These are phyloP conservation scores for Amblyjoppa proteus DNA, from an alignment of 2,888 invertebrate genomes.

Conservation along the genomic window DNA sequence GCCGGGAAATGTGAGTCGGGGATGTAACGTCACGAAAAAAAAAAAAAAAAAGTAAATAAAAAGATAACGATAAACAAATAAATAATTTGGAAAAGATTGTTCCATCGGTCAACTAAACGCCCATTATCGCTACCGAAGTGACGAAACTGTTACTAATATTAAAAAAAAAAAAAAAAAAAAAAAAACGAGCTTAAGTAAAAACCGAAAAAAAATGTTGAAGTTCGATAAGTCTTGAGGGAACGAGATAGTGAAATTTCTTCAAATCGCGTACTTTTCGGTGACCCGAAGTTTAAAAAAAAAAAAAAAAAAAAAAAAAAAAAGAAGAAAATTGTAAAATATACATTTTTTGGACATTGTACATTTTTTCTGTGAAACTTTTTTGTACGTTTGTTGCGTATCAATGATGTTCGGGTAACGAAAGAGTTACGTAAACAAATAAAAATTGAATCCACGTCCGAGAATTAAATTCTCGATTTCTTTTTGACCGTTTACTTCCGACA, in stretches of 20 bases:
- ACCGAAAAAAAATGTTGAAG: not conserved
- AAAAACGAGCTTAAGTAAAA: slow-evolving; percentile 26
- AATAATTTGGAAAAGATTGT: slow-evolving; percentile 2
- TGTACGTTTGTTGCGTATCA: not conserved
- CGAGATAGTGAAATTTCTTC: slow-evolving; percentile 3
- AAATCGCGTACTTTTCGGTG: not conserved
- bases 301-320: not conserved
- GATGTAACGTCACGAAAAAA: not conserved
- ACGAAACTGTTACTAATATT: slow-evolving; percentile 26
- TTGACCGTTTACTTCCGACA: not conserved
- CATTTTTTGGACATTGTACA: not conserved
- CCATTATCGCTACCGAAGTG: slow-evolving; percentile 16
- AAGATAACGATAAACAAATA: slow-evolving; percentile 19
- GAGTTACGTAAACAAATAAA: not conserved
- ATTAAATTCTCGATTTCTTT: not conserved
- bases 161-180: slow-evolving; percentile 22
- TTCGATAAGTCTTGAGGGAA: slow-evolving; percentile 13
- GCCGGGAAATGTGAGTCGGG: slow-evolving; percentile 54
- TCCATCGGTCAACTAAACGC: not conserved
- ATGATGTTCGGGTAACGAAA: not conserved
- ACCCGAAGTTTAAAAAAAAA: not conserved
- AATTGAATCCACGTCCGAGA: not conserved
- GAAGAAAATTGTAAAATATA: not conserved
- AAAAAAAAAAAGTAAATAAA: slow-evolving; percentile 11
- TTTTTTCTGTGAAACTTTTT: not conserved